Evolutionary conservation across 2,888 invertebrate species (phyloP).

Genomic region (Chrysina gloriosa): DNA sequence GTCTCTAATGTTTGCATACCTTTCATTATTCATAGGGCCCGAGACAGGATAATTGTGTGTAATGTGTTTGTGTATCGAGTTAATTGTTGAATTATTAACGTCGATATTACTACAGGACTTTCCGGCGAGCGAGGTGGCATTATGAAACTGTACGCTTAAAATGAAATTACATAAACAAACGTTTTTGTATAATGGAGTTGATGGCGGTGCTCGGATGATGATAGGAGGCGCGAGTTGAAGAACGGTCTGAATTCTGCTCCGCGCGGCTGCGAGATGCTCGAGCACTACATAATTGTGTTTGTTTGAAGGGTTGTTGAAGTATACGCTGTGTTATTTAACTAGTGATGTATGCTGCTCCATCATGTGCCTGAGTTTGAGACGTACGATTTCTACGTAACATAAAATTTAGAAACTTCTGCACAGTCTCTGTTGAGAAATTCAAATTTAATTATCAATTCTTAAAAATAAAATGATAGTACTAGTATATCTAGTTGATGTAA

Average conservation of each 20-base stretch:
- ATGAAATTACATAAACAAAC: slow-evolving; percentile 25
- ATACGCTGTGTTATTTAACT: slow-evolving; percentile 30
- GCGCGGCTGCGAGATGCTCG: not conserved
- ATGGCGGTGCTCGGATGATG: slow-evolving; percentile 11
- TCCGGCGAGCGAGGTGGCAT: not conserved
- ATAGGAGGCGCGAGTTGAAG: slow-evolving; percentile 12
- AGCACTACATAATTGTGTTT: slow-evolving; percentile 33
- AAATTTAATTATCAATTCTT: no score
- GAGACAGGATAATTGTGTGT: slow-evolving; percentile 43
- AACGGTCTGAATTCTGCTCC: slow-evolving; percentile 24
- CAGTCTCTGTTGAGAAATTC: no score
- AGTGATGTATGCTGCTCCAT: not conserved
- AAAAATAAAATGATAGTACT: no score
- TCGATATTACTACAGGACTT: slow-evolving; percentile 30
- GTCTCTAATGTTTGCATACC: slow-evolving; percentile 42
- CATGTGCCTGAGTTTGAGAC: not conserved
- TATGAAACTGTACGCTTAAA: slow-evolving; percentile 20
- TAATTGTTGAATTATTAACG: slow-evolving; percentile 45
- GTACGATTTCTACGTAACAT: no score
- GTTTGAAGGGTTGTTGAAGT: slow-evolving; percentile 34
- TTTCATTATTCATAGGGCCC: slow-evolving; percentile 42
- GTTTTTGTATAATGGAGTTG: slow-evolving; percentile 12
- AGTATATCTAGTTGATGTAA: no score
- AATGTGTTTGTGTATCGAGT: slow-evolving; percentile 45
- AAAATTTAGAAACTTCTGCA: no score